Percentiles rank a stretch among this genome's conserved stretches.
Evolutionary conservation across 1,140 invertebrate genomes (phyloP).

Genomic region (Atta cephalotes): DNA sequence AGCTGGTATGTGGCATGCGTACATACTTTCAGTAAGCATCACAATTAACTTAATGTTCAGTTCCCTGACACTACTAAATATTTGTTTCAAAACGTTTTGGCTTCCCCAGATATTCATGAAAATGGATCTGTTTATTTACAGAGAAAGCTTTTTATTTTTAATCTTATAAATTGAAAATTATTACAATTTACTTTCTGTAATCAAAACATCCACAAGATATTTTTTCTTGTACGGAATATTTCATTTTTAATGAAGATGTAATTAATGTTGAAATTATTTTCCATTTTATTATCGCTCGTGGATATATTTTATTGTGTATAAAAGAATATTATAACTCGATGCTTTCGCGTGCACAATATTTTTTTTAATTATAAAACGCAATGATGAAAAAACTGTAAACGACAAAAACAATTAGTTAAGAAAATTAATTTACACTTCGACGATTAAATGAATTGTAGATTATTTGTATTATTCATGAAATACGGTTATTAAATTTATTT

Average conservation of each 20-base stretch:
- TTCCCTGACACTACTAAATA: not conserved
- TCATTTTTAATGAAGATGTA: slow-evolving; percentile 1
- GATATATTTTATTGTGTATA: not conserved
- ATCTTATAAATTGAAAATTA: slow-evolving; percentile 20
- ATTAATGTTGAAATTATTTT: slow-evolving; percentile 36
- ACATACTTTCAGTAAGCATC: slow-evolving; percentile 23
- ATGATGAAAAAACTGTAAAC: not conserved
- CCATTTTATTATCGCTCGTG: not conserved
- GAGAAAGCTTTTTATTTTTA: slow-evolving; percentile 6
- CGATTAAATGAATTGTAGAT: slow-evolving; percentile 10
- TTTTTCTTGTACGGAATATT: not conserved
- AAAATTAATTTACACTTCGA: slow-evolving; percentile 38
- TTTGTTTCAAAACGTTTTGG: slow-evolving; percentile 37
- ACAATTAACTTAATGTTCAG: slow-evolving; percentile 53
- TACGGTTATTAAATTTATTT: not conserved
- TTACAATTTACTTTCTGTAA: slow-evolving; percentile 8
- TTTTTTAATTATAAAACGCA: slow-evolving; percentile 28
- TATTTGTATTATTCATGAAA: slow-evolving; percentile 36
- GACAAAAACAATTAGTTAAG: not conserved
- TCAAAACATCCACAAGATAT: slow-evolving; percentile 13
- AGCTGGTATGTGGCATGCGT: slow-evolving; percentile 30
- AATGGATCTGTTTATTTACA: not conserved
- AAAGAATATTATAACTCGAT: slow-evolving; percentile 16
- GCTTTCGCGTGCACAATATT: not conserved
- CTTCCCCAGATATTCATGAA: slow-evolving; percentile 8